These are phyloP conservation scores for Scaptomyza hsui DNA, from an alignment of 1,140 invertebrate species.

Conservation along the genomic window DNA sequence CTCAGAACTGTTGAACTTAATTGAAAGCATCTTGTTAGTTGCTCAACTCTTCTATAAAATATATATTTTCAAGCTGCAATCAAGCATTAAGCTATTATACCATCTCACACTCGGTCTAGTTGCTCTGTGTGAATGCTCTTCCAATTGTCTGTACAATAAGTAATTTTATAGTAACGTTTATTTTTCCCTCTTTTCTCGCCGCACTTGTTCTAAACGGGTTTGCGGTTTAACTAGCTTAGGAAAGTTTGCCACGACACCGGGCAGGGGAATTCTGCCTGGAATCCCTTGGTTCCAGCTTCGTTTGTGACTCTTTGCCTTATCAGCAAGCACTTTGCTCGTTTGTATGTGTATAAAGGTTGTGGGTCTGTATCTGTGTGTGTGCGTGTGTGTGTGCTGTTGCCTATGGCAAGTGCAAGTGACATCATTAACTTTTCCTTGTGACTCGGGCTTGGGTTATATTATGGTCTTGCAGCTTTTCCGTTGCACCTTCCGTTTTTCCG, in stretches of 20 bases:
- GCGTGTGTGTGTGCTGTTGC: slow-evolving; percentile 27
- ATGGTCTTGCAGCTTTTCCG: slow-evolving; percentile 34
- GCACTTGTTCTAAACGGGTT: slow-evolving; percentile 18
- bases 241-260: background rate
- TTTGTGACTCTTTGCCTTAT: slow-evolving; percentile 14
- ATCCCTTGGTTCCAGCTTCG: background rate
- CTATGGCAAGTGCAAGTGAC: slow-evolving; percentile 69
- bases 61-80: background rate
- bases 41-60: background rate
- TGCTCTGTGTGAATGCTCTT: background rate
- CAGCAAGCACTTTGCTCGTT: background rate
- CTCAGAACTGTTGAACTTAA: background rate
- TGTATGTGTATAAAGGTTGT: background rate
- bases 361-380: background rate
- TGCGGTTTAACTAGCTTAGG: slow-evolving; percentile 1
- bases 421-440: slow-evolving; percentile 70
- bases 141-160: background rate
- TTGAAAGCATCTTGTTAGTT: background rate
- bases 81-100: background rate
- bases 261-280: background rate
- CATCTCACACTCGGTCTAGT: background rate
- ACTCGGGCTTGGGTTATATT: slow-evolving; percentile 36
- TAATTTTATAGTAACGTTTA: slow-evolving; percentile 53
- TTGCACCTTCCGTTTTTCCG: slow-evolving; percentile 29
- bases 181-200: slow-evolving; percentile 6